Base-by-base conservation (phyloP, 2,113 vertebrate genomes). In the Sander vitreus region DNA sequence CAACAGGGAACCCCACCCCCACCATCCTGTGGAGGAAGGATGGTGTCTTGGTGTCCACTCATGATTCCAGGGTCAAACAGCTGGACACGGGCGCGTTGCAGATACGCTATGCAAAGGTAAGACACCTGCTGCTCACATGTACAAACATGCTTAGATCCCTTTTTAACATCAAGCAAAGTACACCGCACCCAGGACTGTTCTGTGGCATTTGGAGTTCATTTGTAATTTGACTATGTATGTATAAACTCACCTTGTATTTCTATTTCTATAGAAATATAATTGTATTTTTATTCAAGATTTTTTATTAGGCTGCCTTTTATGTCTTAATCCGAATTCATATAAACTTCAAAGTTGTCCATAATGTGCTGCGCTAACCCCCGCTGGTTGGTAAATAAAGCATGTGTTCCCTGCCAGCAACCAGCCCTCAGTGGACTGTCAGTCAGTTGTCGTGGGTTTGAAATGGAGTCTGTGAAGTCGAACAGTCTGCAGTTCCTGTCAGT, bases 21-120 rank as follows among this genome's bases (percentile, higher is more conserved):
- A 99, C 97, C 54, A 96, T 99, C 90, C 94, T 99, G 86, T 99
- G 98, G 98, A 97, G 97, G 78, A 99, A 99, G 77, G 98, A 99
- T 43, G 96, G 97, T 0, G 91, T 95, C 48, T 93, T 99, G 25
- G 84, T 99, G 84, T 97, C 98, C 76, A 97, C 97, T 11, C 97
- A 99, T 50, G 98, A 99, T 89, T 98, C 98, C 33, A 96, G 98
- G 33, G 95, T 99, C 91, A 99, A 97, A 86, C 98, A 97, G 88
- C 87, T 97, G 88, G 98, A 99, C 87, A 96, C 94, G 0, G 97
- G 98, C 2, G 93, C 95, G 0, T 91, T 99, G 73, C 98, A 99
- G 95, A 98, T 99, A 79, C 95, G 98, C 89, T 99, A 99, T 1
- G 96, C 97, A 59, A 99, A 99, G 98, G 98, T 99, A 95, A 83